Evolutionary conservation across 2,113 vertebrate species (phyloP), one percentile per base, ranked within the genome.

Genomic region (Crypturellus undulatus): DNA sequence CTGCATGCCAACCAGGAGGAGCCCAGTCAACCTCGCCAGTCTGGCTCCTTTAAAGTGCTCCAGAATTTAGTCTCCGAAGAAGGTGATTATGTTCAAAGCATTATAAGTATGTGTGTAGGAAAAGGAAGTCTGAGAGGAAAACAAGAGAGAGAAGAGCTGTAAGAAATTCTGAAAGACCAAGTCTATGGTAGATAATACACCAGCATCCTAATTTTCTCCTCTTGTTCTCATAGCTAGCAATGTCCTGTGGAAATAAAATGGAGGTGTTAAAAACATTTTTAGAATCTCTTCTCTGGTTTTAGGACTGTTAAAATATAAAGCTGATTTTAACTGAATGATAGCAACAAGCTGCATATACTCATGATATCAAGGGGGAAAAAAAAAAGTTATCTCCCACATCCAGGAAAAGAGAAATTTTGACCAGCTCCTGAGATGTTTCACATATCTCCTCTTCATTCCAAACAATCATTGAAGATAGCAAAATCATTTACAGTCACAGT

Each of bases 11-110:
- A 98, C 63, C 96, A 98, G 91, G 98, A 99, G 42, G 98, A 98
- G 47, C 98, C 98, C 16, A 94, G 97, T 12, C 97, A 98, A 82
- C 99, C 99, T 1, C 98, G 99, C 38, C 99, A 99, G 96, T 99
- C 99, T 5, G 99, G 99, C 76, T 99, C 99, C 89, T 99, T 99
- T 96, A 98, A 98, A 94, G 98, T 99, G 84, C 98, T 99, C 94
- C 99, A 99, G 98, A 99, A 99, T 7, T 98, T 98, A 75, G 98
- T 99, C 51, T 98, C 99, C 49, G 98, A 99, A 13, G 99, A 99
- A 75, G 79, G 97, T 58, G 98, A 98, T 99, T 97, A 98, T 90
- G 30, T 93, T 36, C 26, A 54, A 86, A 81, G 40, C 0, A 13
- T 60, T 43, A 51, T 3, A 3, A 49, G n/a, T 25, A 70, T 75